Percentiles rank a stretch among this genome's conserved stretches.
These are phyloP conservation scores for Tipula helvola DNA, from an alignment of 2,888 invertebrate species.

Conservation along the genomic window DNA sequence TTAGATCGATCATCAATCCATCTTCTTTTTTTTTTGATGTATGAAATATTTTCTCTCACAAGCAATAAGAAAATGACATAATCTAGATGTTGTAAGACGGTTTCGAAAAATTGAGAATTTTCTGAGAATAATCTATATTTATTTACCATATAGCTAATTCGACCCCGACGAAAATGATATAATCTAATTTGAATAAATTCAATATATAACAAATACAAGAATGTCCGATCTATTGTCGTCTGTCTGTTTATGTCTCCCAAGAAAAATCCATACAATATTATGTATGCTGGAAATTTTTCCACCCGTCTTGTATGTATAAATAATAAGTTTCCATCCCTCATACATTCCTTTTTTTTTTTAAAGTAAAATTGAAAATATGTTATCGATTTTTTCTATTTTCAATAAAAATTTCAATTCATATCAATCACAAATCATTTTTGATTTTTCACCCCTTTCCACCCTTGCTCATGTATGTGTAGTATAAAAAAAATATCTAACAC, in stretches of 20 bases:
- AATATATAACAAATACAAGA: not conserved
- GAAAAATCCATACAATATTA: not conserved
- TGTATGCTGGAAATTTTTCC: not conserved
- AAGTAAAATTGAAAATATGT: not conserved
- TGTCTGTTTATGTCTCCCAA: not conserved
- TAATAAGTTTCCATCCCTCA: not conserved
- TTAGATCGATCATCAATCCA: not conserved
- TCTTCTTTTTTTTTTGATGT: not conserved
- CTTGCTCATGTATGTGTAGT: not conserved
- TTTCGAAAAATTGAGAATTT: not conserved
- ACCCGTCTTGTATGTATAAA: not conserved
- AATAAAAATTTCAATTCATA: slow-evolving; percentile 4
- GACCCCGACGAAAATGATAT: not conserved
- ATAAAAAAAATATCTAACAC: not conserved
- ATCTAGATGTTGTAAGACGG: not conserved
- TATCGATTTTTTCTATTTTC: not conserved
- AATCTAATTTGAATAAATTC: not conserved
- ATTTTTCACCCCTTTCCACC: not conserved
- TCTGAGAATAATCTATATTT: not conserved
- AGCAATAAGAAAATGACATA: not conserved
- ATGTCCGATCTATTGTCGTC: not conserved
- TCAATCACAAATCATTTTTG: slow-evolving; percentile 4
- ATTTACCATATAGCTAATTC: not conserved
- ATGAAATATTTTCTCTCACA: not conserved
- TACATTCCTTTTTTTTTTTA: not conserved